These are phyloP conservation scores for Spongilla lacustris DNA, from an alignment of 37 sponge, comb jelly and placozoan species.

Conservation along the genomic window DNA sequence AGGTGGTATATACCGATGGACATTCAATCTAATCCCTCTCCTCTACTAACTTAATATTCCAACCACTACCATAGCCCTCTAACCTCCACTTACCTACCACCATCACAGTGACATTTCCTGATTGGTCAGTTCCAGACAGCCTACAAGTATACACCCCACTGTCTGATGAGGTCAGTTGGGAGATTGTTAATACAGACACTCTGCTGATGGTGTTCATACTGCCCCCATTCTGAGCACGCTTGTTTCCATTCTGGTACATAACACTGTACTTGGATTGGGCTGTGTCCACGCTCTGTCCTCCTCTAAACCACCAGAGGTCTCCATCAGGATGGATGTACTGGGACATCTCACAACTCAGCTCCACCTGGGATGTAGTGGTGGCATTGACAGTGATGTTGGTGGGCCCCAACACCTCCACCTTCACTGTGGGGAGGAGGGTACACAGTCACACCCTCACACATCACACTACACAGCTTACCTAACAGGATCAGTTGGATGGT, in stretches of 20 bases:
- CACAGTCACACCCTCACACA: not conserved
- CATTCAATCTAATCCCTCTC: too few relatives aligned
- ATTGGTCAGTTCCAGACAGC: constrained; percentile 12
- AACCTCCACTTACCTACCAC: not conserved
- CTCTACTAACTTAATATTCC: too few relatives aligned
- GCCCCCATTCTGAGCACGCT: constrained; percentile 19
- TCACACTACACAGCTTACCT: not conserved
- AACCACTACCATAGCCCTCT: not conserved
- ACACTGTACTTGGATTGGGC: not conserved
- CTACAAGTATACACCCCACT: constrained; percentile 53
- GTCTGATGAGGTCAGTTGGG: constrained; percentile 30
- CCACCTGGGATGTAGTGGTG: not conserved
- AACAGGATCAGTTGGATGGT: not conserved
- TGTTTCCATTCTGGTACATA: not conserved
- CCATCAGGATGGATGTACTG: constrained; percentile 35
- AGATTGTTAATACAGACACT: constrained; percentile 25
- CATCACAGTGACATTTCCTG: constrained; percentile 15
- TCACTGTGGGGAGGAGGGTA: not conserved
- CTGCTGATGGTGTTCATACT: not conserved
- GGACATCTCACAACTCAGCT: constrained; percentile 51
- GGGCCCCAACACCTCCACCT: not conserved
- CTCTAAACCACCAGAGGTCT: constrained; percentile 37
- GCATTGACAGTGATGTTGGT: not conserved
- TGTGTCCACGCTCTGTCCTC: not conserved
- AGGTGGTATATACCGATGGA: too few relatives aligned